phyloP scores from a whole-genome alignment of 2,797 vertebrate genomes.

The Menidia menidia region DNA sequence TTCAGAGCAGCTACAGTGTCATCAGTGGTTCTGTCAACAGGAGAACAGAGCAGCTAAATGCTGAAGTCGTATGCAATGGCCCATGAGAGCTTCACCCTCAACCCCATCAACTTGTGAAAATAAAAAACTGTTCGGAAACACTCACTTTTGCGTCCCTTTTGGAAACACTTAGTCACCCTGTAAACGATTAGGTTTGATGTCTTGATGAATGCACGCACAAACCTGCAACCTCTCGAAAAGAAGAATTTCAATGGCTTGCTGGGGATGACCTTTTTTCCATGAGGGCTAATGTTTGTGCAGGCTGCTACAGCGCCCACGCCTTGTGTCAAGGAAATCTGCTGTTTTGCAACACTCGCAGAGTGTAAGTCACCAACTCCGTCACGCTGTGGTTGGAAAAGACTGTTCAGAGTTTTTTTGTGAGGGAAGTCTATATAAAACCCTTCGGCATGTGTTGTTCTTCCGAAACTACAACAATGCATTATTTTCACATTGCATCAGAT shows the following conservation, averaged over 20 bases:
- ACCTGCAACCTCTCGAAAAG: conserved; percentile 13
- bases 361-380: conserved; percentile 41
- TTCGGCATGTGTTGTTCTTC: conserved; percentile 34
- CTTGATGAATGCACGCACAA: conserved; percentile 16
- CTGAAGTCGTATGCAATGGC: conserved; percentile 25
- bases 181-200: conserved; percentile 4
- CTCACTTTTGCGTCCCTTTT: neutral
- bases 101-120: conserved; percentile 24
- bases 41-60: conserved; percentile 20
- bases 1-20: neutral
- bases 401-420: neutral
- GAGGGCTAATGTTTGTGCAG: conserved; percentile 70
- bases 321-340: conserved; percentile 73
- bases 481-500: conserved; percentile 55
- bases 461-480: conserved; percentile 48
- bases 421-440: conserved; percentile 12
- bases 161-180: conserved; percentile 20
- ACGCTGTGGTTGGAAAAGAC: conserved; percentile 74
- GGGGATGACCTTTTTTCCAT: conserved; percentile 74
- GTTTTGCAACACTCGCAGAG: conserved; percentile 70
- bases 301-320: conserved; percentile 69
- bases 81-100: conserved; percentile 17
- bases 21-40: conserved; percentile 26
- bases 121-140: too few species aligned
- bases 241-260: conserved; percentile 35